These are phyloP conservation scores for Bombus huntii DNA, from an alignment of 1,140 invertebrate genomes.

Conservation along the genomic window DNA sequence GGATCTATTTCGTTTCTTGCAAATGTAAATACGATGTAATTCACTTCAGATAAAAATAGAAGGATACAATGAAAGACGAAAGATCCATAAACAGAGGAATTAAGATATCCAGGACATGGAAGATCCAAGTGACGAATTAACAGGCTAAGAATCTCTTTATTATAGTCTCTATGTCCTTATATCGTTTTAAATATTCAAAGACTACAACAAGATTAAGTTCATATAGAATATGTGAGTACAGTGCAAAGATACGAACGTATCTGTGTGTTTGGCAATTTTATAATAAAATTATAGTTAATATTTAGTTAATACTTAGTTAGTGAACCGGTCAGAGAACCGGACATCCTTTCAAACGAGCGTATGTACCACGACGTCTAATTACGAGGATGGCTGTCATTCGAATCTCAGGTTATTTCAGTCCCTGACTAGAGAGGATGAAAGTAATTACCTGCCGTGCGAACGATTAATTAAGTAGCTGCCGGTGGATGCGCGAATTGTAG, in stretches of 20 bases:
- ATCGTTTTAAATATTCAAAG: neutral
- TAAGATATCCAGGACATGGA: too few relatives aligned
- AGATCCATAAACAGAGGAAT: neutral
- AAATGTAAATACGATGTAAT: neutral
- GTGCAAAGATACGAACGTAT: neutral
- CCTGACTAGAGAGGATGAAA: constrained; percentile 59
- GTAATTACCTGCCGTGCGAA: constrained; percentile 67
- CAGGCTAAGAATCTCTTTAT: too few relatives aligned
- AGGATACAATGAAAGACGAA: neutral
- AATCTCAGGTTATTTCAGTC: constrained; percentile 45
- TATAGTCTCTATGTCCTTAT: too few relatives aligned
- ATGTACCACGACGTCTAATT: constrained; percentile 49
- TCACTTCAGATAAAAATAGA: rapidly evolving
- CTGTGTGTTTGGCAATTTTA: neutral
- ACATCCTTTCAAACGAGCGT: neutral
- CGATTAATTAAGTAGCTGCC: constrained; percentile 68
- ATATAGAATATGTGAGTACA: neutral
- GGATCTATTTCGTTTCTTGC: too few relatives aligned
- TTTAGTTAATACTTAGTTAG: neutral
- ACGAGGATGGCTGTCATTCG: constrained; percentile 57
- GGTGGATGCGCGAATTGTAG: constrained; percentile 61
- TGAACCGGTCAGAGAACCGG: neutral
- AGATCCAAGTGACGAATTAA: neutral
- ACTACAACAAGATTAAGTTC: neutral
- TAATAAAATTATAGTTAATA: neutral